Conservation (phyloP, 1,140 invertebrate genomes). For the Conus ventricosus region DNA sequence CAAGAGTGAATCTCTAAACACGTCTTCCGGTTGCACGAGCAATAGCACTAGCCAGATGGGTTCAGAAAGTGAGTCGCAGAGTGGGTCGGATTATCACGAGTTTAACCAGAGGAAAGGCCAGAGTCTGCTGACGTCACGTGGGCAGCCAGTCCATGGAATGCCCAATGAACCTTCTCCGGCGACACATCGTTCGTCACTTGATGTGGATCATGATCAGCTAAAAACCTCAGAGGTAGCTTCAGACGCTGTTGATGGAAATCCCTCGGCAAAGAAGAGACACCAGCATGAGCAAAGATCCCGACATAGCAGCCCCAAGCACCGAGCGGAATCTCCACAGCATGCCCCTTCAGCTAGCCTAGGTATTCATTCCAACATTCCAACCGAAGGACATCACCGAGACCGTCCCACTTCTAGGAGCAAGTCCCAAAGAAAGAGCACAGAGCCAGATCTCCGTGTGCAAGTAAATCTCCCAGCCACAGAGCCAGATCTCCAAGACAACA, state of each 20-base stretch:
- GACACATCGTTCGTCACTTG: neutral
- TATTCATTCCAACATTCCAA: neutral
- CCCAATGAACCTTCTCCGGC: neutral
- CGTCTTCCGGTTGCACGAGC: slow-evolving; percentile 10
- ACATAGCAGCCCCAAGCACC: neutral
- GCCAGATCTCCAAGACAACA: slow-evolving; percentile 16
- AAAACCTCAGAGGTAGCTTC: neutral
- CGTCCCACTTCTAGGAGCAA: neutral
- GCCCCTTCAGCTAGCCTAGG: neutral
- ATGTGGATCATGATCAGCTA: neutral
- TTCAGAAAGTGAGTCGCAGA: slow-evolving; percentile 28
- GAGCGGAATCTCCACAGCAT: neutral
- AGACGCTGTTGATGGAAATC: neutral
- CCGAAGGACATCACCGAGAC: neutral
- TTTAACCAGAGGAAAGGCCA: neutral
- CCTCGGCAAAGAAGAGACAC: neutral
- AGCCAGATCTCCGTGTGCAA: slow-evolving; percentile 6
- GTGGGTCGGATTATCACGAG: slow-evolving; percentile 9
- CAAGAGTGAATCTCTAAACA: slow-evolving; percentile 1
- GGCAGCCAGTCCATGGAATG: neutral
- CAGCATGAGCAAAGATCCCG: neutral
- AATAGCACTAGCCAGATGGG: slow-evolving; percentile 10
- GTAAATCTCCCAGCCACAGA: slow-evolving; percentile 9
- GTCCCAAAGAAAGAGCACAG: slow-evolving; percentile 20
- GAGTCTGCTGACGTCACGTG: neutral